Percentiles rank a stretch among this genome's conserved stretches.
phyloP scores from a whole-genome alignment of 1,140 invertebrate species.

The Macrostomum lignano region DNA sequence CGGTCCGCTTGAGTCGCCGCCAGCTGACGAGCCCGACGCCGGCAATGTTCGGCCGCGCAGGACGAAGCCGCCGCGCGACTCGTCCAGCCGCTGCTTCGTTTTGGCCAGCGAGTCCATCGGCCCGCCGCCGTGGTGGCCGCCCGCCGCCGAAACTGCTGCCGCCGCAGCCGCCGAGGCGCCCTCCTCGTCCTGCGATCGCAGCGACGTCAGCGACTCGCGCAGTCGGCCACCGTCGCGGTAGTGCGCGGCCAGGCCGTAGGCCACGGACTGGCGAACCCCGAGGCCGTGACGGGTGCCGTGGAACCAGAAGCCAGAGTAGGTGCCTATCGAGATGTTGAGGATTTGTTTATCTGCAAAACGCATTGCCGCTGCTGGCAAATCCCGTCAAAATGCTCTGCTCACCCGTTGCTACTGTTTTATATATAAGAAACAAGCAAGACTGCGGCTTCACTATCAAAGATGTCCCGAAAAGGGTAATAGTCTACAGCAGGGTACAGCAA shows the following conservation, averaged over 20 bases:
- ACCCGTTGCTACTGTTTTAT: too few species aligned
- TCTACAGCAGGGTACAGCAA: too few species aligned
- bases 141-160: neutral
- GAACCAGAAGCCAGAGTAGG: slow-evolving; percentile 85
- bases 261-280: slow-evolving; percentile 67
- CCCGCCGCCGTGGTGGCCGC: slow-evolving; percentile 1
- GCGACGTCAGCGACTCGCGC: slow-evolving; percentile 1
- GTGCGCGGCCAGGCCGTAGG: slow-evolving; percentile 41
- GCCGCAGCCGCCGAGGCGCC: neutral
- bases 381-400: too few species aligned
- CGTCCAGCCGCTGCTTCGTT: neutral
- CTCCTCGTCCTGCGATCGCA: too few species aligned
- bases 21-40: neutral
- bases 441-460: too few species aligned
- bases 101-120: neutral
- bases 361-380: too few species aligned
- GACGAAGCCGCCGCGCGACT: slow-evolving; percentile 3
- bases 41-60: neutral
- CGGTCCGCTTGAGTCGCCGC: neutral
- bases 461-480: too few species aligned
- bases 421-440: too few species aligned
- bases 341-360: too few species aligned
- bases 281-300: slow-evolving; percentile 78
- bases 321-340: slow-evolving; percentile 35
- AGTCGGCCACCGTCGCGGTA: slow-evolving; percentile 17